phyloP scores from a whole-genome alignment of 2,797 vertebrate species.

The Sebastes alutus region DNA sequence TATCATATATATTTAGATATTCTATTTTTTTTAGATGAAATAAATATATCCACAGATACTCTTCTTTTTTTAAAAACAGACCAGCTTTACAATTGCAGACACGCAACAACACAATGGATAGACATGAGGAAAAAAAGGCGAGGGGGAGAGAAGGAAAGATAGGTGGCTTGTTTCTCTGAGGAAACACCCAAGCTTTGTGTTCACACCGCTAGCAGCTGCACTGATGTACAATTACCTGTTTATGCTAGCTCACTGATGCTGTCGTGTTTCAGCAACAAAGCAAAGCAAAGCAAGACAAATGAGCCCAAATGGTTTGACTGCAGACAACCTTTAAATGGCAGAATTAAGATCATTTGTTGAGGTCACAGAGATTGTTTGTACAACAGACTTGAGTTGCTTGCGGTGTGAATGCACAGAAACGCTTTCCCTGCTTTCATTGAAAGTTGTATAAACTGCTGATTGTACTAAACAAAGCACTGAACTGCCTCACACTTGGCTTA shows the following conservation, averaged over 20 bases:
- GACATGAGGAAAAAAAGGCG: conserved; percentile 63
- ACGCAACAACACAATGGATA: conserved; percentile 78
- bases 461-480: conserved; percentile 46
- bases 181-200: conserved; percentile 15
- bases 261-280: neutral
- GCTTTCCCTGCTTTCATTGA: conserved; percentile 6
- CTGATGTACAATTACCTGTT: neutral
- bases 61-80: conserved; percentile 67
- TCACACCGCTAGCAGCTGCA: conserved; percentile 36
- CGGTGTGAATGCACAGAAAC: conserved; percentile 34
- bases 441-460: conserved; percentile 34
- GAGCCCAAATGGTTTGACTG: neutral
- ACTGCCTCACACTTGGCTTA: conserved; percentile 18
- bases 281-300: neutral
- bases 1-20: conserved; percentile 81
- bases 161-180: conserved; percentile 28
- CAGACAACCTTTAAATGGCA: neutral
- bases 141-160: conserved; percentile 22
- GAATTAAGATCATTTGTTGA: neutral
- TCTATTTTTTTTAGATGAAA: conserved; percentile 69
- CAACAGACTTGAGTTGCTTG: conserved; percentile 4
- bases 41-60: conserved; percentile 80
- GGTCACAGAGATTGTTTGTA: neutral
- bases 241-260: neutral
- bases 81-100: conserved; percentile 78